A percentile compares a stretch with the other conserved stretches of the same genome.
phyloP scores from a whole-genome alignment of 2,797 vertebrate species.

The Heliangelus exortis region DNA sequence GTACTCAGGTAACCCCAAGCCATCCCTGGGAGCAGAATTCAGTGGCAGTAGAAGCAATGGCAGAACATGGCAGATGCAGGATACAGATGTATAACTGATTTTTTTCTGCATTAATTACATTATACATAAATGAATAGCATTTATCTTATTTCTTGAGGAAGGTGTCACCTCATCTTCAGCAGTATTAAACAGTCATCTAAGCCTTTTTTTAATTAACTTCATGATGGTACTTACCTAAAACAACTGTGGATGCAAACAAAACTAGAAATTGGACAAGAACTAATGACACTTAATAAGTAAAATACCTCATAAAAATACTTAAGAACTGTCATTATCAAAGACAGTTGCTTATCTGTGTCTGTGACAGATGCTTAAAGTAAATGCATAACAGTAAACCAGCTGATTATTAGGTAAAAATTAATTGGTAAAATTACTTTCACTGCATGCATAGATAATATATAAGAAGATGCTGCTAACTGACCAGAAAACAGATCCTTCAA shows the following conservation, averaged over 20 bases:
- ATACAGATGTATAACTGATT: not conserved
- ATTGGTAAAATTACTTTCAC: not conserved
- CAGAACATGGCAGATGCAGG: not conserved
- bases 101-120: not conserved
- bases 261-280: not conserved
- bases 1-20: not conserved
- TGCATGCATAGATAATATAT: accelerated
- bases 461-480: not conserved
- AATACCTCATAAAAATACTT: not conserved
- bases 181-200: not conserved
- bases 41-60: not conserved
- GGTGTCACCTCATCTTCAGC: not conserved
- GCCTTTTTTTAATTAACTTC: not conserved
- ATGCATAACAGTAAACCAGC: not conserved
- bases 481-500: not conserved
- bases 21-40: accelerated
- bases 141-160: not conserved
- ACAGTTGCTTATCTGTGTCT: not conserved
- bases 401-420: not conserved
- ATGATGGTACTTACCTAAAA: not conserved
- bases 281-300: not conserved
- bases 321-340: not conserved
- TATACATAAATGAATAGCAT: not conserved
- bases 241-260: not conserved
- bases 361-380: not conserved